Conservation (phyloP, 2,888 invertebrate genomes). For the Thereva nobilitata region DNA sequence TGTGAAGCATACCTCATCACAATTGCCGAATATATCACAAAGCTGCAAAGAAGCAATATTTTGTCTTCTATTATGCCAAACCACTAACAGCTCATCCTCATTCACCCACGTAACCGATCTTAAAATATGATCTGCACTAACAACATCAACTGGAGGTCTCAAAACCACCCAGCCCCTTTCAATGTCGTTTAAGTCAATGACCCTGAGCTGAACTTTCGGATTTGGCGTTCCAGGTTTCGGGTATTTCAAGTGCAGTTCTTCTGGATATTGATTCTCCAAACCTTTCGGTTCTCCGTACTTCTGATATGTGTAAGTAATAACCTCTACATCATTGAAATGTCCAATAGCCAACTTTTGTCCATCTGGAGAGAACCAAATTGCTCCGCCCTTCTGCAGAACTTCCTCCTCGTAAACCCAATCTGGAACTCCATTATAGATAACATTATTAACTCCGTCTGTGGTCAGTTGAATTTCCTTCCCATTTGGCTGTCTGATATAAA, state of each 20-base stretch:
- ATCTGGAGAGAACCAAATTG: constrained; percentile 79
- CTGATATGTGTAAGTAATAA: constrained; percentile 67
- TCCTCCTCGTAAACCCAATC: constrained; percentile 97
- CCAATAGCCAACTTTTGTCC: constrained; percentile 72
- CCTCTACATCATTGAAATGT: constrained; percentile 71
- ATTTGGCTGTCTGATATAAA: constrained; percentile 59
- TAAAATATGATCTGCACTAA: constrained; percentile 68
- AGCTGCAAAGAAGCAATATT: constrained; percentile 60
- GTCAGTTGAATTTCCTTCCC: constrained; percentile 62
- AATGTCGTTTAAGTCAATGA: constrained; percentile 62
- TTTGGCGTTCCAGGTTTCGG: constrained; percentile 79
- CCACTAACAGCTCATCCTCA: constrained; percentile 67
- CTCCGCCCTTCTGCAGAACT: constrained; percentile 70
- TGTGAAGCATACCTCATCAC: constrained; percentile 45
- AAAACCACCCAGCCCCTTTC: constrained; percentile 56
- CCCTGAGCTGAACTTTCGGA: constrained; percentile 70
- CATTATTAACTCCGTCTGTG: constrained; percentile 64
- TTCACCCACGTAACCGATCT: constrained; percentile 76
- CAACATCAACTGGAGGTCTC: constrained; percentile 62
- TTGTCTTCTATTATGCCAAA: constrained; percentile 87
- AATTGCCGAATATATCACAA: constrained; percentile 48
- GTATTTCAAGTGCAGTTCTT: constrained; percentile 69
- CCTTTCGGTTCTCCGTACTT: constrained; percentile 68
- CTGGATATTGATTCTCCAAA: constrained; percentile 68
- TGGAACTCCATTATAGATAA: constrained; percentile 79